Evolutionary conservation across 2,797 vertebrate species (phyloP), one percentile per base, ranked within the genome.

Genomic region (Crax fasciolata): DNA sequence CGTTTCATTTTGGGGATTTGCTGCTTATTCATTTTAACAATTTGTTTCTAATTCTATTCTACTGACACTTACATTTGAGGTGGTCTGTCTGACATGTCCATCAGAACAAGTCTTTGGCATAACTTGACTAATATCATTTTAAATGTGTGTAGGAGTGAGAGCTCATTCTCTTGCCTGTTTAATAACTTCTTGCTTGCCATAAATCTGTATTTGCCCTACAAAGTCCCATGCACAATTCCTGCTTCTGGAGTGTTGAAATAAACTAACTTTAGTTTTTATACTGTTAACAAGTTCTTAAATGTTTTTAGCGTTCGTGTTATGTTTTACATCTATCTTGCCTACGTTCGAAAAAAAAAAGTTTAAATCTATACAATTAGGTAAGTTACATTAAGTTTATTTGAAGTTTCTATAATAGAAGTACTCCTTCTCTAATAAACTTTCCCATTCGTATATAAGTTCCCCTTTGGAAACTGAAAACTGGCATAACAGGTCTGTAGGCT

Each of bases 21-120:
- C 66, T 84, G 58, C 76, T 91, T 93, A 72, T 75, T 88, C 88
- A 61, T 91, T 90, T 86, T 35, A 72, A 28, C 80, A 58, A 68
- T 78, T 79, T 90, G 49, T 39, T 90, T 35, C 52, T 78, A 32
- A 51, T 77, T 80, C 44, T 78, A 0, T 84, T 84, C 63, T 58
- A 13, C 43, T 43, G 73, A 32, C 21, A 11, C 35, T 55, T 84
- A 15, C 19, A 65, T 78, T 88, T 71, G n/a, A 67, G 70, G 57
- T 63, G 39, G 20, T 79, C 46, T 65, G 20, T 62, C 66, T 57
- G 54, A 61, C 8, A 7, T 5, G 9, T 41, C 54, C 25, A 15
- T 72, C 77, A 54, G 35, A 88, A 62, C 68, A 75, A 43, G 5
- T 65, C 52, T 86, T 25, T 62, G 12, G 1, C 66, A 24, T 17